Percentiles rank a stretch among this genome's conserved stretches.
These are phyloP conservation scores for Biston betularia DNA, from an alignment of 2,888 invertebrate genomes.

Conservation along the genomic window DNA sequence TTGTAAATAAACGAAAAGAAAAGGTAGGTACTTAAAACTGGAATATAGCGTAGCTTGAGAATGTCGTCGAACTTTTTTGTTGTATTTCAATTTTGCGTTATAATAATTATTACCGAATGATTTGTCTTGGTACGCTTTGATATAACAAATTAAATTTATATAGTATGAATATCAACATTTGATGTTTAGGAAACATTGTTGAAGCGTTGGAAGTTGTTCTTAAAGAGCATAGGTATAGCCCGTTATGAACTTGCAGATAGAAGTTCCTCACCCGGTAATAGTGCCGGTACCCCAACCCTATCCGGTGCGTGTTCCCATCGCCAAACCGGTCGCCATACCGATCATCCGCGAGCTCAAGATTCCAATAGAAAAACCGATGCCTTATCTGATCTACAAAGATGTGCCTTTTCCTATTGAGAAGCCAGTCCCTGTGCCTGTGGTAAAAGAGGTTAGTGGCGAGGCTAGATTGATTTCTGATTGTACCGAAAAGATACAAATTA, in stretches of 20 bases:
- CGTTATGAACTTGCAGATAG: conserved; percentile 84
- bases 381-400: conserved; percentile 89
- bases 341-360: conserved; percentile 87
- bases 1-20: no score
- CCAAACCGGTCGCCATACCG: conserved; percentile 89
- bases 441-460: conserved; percentile 87
- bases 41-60: no score
- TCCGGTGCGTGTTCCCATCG: conserved; percentile 90
- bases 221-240: conserved; percentile 36
- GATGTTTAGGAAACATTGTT: conserved; percentile 1
- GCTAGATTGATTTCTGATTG: conserved; percentile 4
- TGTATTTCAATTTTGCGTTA: not conserved
- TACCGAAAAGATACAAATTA: no score
- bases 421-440: conserved; percentile 90
- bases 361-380: conserved; percentile 87
- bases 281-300: conserved; percentile 91
- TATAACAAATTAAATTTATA: no score
- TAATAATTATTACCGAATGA: not conserved
- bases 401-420: conserved; percentile 91
- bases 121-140: not conserved
- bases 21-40: no score
- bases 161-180: conserved; percentile 1
- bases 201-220: not conserved
- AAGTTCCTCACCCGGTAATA: conserved; percentile 91
- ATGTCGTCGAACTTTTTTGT: no score